Conservation (phyloP, 2,888 invertebrate species). For the Himalopsyche tibetana region DNA sequence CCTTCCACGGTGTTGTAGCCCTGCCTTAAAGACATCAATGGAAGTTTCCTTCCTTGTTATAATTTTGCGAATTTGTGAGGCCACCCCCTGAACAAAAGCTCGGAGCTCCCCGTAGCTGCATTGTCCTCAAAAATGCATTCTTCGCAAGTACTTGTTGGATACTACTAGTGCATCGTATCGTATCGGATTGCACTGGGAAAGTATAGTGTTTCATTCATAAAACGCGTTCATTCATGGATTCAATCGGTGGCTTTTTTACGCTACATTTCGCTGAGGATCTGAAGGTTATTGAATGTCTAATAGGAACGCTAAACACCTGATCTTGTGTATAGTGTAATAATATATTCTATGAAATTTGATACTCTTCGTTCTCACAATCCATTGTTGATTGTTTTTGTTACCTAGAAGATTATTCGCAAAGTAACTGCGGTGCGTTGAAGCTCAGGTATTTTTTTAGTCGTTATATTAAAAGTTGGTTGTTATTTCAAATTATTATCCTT, state of each 20-base stretch:
- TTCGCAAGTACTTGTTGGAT: conserved; percentile 7
- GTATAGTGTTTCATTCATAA: conserved; percentile 42
- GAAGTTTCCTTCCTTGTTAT: neutral
- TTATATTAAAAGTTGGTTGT: too few relatives aligned
- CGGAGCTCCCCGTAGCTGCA: conserved; percentile 31
- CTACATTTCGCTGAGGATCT: neutral
- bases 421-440: neutral
- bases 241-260: conserved; percentile 22
- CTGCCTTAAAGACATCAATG: neutral
- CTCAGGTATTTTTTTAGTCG: too few relatives aligned
- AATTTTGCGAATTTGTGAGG: conserved; percentile 44
- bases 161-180: conserved; percentile 45
- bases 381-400: neutral
- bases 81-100: conserved; percentile 43
- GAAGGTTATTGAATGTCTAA: conserved; percentile 9
- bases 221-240: conserved; percentile 41
- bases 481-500: too few relatives aligned
- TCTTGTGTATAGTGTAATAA: neutral
- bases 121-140: conserved; percentile 43
- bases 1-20: neutral
- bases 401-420: neutral
- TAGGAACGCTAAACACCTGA: conserved; percentile 6
- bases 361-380: neutral
- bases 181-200: conserved; percentile 26
- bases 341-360: neutral